These are phyloP conservation scores for Uropetala carovei DNA, from an alignment of 2,888 invertebrate species.

Conservation along the genomic window DNA sequence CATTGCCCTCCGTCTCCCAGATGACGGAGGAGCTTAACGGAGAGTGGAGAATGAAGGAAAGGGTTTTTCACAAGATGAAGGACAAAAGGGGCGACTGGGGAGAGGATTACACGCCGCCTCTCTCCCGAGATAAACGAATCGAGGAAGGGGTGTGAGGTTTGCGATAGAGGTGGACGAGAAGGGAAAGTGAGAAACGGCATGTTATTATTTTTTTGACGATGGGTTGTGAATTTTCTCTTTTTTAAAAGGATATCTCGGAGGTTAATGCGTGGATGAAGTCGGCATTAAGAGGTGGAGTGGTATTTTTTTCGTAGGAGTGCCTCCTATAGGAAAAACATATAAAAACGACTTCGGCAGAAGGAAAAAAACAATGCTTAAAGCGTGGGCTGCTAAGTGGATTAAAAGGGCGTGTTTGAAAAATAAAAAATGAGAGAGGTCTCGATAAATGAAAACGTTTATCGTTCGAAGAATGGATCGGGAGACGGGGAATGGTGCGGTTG, in stretches of 20 bases:
- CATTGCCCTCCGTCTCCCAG: background rate
- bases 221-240: background rate
- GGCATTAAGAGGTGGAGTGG: background rate
- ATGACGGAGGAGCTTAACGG: background rate
- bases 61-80: background rate
- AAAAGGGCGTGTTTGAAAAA: background rate
- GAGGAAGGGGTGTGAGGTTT: background rate
- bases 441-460: constrained; percentile 7
- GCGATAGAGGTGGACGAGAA: background rate
- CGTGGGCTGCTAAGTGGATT: background rate
- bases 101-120: background rate
- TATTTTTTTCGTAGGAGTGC: background rate
- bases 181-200: background rate
- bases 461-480: background rate
- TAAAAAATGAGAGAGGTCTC: background rate
- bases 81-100: background rate
- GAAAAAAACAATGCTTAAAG: background rate
- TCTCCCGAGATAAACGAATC: background rate
- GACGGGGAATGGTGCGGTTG: background rate
- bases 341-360: background rate
- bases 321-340: background rate
- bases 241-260: background rate
- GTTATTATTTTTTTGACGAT: background rate
- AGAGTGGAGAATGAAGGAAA: background rate
- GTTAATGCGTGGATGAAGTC: background rate